Conservation (phyloP, 1,140 invertebrate genomes). For the Neotoxoptera formosana region DNA sequence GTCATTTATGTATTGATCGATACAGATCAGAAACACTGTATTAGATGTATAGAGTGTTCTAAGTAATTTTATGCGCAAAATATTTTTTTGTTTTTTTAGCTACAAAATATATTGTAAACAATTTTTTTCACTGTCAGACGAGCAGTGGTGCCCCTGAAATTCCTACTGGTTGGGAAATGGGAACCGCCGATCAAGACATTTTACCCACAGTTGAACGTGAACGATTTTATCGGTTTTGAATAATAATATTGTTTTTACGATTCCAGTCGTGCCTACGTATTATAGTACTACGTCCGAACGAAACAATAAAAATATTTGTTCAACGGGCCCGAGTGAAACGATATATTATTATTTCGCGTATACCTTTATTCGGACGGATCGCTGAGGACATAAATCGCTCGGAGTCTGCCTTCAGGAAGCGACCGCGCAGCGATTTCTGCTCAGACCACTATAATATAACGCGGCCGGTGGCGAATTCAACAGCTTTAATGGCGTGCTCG, state of each 20-base stretch:
- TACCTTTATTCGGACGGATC: neutral
- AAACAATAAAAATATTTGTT: neutral
- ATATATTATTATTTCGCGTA: neutral
- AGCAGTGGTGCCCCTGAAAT: neutral
- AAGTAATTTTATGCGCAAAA: neutral
- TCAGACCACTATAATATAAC: neutral
- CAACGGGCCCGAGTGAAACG: neutral
- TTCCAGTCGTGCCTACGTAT: no score
- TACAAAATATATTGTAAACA: conserved; percentile 7
- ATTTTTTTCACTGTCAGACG: neutral
- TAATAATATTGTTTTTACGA: neutral
- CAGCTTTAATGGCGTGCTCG: neutral
- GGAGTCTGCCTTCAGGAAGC: neutral
- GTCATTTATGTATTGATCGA: no score
- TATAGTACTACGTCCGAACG: neutral
- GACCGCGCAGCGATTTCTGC: neutral
- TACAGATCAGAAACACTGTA: neutral
- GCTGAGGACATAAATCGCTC: neutral
- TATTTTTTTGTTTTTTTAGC: conserved; percentile 10
- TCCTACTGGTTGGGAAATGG: no score
- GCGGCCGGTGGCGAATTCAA: conserved; percentile 1
- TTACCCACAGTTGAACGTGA: neutral
- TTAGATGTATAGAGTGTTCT: neutral
- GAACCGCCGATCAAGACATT: no score
- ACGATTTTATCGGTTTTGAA: neutral